These are phyloP conservation scores for Pelecanus crispus DNA, from an alignment of 2,113 vertebrate species.

Conservation along the genomic window DNA sequence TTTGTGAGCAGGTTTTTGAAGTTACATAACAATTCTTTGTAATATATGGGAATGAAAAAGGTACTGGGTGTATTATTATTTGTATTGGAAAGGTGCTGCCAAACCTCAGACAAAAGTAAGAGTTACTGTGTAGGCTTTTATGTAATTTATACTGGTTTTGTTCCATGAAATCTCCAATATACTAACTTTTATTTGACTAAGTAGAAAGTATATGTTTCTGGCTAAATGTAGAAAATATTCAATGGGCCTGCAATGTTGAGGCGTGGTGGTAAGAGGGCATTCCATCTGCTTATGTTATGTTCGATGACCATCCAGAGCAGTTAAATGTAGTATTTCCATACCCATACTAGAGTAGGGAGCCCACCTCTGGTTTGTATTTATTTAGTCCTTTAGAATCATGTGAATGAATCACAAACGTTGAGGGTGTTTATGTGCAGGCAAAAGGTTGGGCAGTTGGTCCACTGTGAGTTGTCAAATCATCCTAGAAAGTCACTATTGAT, in stretches of 20 bases:
- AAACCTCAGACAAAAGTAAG: background rate
- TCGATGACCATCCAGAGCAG: background rate
- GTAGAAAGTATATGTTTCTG: background rate
- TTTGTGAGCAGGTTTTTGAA: background rate
- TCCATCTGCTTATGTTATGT: background rate
- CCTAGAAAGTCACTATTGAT: background rate
- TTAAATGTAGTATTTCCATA: background rate
- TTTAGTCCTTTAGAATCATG: background rate
- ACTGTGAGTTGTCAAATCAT: background rate
- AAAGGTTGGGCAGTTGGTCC: background rate
- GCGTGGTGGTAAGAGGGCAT: background rate
- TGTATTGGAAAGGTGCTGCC: background rate
- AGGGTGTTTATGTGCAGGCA: background rate
- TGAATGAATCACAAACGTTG: background rate
- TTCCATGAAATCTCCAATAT: background rate
- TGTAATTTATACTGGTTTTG: background rate
- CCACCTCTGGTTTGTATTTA: background rate
- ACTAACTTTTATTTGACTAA: background rate
- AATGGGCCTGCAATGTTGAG: background rate
- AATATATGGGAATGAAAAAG: background rate
- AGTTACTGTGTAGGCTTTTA: background rate
- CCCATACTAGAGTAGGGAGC: background rate
- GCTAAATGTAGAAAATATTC: background rate
- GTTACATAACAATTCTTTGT: background rate
- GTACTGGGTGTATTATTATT: background rate